Percentiles rank a stretch among this genome's conserved stretches.
Evolutionary conservation across 2,888 invertebrate species (phyloP).

Genomic region (Orthonevra nobilis): DNA sequence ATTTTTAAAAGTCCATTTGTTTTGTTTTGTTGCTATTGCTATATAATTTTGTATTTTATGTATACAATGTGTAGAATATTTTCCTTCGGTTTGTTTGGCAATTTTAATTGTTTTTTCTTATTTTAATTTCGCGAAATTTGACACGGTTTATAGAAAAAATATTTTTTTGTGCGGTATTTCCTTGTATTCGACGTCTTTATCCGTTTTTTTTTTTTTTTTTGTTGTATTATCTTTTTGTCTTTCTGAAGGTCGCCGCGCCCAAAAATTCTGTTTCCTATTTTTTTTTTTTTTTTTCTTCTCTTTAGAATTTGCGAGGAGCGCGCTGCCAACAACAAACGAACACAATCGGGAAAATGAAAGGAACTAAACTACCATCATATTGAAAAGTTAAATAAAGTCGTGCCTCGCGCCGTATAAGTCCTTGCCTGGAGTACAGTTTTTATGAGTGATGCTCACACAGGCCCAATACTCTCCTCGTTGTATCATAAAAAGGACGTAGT

Average conservation of each 20-base stretch:
- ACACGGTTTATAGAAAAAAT: constrained; percentile 36
- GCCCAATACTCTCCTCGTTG: too few species aligned
- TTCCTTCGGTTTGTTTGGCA: constrained; percentile 57
- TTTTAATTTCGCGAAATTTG: constrained; percentile 41
- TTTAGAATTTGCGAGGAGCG: constrained; percentile 74
- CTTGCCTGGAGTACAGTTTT: constrained; percentile 50
- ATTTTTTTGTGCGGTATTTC: constrained; percentile 30
- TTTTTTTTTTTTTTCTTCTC: constrained; percentile 69
- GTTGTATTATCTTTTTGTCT: too few species aligned
- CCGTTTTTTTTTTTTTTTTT: constrained; percentile 40
- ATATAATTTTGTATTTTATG: constrained; percentile 51
- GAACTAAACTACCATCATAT: constrained; percentile 75
- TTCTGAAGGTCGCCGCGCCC: constrained; percentile 79
- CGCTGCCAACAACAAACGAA: constrained; percentile 76
- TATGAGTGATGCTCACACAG: constrained; percentile 28
- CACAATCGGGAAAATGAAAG: constrained; percentile 79
- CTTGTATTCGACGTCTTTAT: too few species aligned
- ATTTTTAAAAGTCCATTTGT: constrained; percentile 27
- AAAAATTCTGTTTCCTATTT: constrained; percentile 75
- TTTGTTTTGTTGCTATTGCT: constrained; percentile 57
- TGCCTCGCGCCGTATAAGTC: constrained; percentile 44
- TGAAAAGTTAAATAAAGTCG: constrained; percentile 67
- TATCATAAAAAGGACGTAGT: constrained; percentile 42
- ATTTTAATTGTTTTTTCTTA: constrained; percentile 16
- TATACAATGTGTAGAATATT: constrained; percentile 54